Conservation (phyloP, 2,113 vertebrate species). For the Electrona antarctica region DNA sequence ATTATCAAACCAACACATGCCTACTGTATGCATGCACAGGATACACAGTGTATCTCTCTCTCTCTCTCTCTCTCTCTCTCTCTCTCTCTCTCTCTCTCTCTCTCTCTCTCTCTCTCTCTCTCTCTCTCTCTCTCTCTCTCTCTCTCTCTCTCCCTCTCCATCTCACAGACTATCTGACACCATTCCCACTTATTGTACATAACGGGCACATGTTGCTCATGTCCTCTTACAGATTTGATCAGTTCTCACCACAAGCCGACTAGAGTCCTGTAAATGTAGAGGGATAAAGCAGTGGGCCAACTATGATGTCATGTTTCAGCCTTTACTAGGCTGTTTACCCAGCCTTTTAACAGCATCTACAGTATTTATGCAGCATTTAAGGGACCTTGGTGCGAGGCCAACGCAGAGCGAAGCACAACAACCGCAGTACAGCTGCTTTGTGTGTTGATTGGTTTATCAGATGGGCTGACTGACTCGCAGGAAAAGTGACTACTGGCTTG, state of each 20-base stretch:
- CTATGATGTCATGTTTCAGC: slow-evolving; percentile 28
- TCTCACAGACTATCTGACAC: slow-evolving; percentile 12
- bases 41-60: not conserved
- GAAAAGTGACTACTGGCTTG: not conserved
- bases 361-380: not conserved
- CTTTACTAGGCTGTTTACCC: not conserved
- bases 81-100: too few relatives aligned
- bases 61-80: not conserved
- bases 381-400: not conserved
- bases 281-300: slow-evolving; percentile 24
- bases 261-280: slow-evolving; percentile 23
- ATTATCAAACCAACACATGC: slow-evolving; percentile 1
- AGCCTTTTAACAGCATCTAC: not conserved
- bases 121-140: too few relatives aligned
- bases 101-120: too few relatives aligned
- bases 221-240: slow-evolving; percentile 17
- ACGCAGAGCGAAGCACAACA: not conserved
- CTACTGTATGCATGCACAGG: not conserved
- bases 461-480: not conserved
- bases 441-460: slow-evolving; percentile 12
- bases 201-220: too few relatives aligned
- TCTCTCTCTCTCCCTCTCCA: too few relatives aligned
- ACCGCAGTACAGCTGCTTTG: not conserved
- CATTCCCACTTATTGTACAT: not conserved
- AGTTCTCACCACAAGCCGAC: slow-evolving; percentile 6